Percentiles rank a stretch among this genome's conserved stretches.
phyloP scores from a whole-genome alignment of 2,797 vertebrate species.

The Fistularia commersonii region DNA sequence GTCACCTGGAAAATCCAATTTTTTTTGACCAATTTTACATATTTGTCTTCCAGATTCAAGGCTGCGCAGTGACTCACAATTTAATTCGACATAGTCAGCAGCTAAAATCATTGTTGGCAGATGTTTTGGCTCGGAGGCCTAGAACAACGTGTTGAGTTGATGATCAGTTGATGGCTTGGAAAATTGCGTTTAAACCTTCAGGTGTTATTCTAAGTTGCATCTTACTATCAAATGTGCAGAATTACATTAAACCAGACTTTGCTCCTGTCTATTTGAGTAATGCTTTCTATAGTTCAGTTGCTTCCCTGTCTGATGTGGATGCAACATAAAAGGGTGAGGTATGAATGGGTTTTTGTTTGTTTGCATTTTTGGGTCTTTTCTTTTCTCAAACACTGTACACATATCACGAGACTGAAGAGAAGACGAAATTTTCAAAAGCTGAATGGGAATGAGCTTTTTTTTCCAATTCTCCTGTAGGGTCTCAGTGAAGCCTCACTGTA shows the following conservation, averaged over 20 bases:
- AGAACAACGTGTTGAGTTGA: conserved; percentile 62
- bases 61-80: conserved; percentile 18
- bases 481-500: conserved; percentile 27
- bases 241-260: conserved; percentile 67
- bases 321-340: conserved; percentile 18
- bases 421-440: conserved; percentile 5
- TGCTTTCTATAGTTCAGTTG: conserved; percentile 31
- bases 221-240: conserved; percentile 56
- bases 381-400: conserved; percentile 2
- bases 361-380: conserved; percentile 7
- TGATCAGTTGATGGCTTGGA: conserved; percentile 81
- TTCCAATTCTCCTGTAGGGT: conserved; percentile 25
- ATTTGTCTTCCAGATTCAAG: conserved; percentile 17
- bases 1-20: not conserved
- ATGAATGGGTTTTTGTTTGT: not conserved
- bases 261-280: conserved; percentile 56
- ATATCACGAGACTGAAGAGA: conserved; percentile 20
- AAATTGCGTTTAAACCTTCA: conserved; percentile 80
- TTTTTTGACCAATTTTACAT: conserved; percentile 9
- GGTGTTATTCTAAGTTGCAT: conserved; percentile 71
- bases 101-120: conserved; percentile 50
- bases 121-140: conserved; percentile 57
- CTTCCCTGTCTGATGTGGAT: conserved; percentile 21
- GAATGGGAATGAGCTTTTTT: not conserved
- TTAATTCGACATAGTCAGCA: conserved; percentile 66